A percentile compares a stretch with the other conserved stretches of the same genome.
Evolutionary conservation across 2,888 invertebrate genomes (phyloP).

Genomic region (Archips xylosteana): DNA sequence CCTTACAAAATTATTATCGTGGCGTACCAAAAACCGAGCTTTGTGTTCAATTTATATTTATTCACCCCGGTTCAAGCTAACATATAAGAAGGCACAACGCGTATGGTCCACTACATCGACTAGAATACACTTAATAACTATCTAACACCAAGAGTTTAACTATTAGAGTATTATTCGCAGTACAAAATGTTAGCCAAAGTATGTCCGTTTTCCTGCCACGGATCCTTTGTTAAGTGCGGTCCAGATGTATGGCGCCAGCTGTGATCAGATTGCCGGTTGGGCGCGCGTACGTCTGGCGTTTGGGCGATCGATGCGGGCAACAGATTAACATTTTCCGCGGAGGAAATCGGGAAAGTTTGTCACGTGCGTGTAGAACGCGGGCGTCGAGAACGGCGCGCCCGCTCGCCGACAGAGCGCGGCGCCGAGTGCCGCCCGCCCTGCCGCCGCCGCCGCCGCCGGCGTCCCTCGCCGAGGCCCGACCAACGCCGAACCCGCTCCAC

Average conservation of each 20-base stretch:
- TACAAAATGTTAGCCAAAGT: constrained; percentile 62
- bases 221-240: constrained; percentile 78
- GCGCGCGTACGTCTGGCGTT: constrained; percentile 73
- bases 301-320: constrained; percentile 82
- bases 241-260: constrained; percentile 80
- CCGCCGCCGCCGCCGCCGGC: constrained; percentile 54
- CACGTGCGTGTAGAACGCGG: constrained; percentile 73
- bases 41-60: constrained; percentile 52
- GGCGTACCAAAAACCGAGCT: constrained; percentile 63
- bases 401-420: constrained; percentile 82
- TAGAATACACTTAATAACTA: constrained; percentile 69
- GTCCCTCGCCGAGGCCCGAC: constrained; percentile 44
- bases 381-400: constrained; percentile 80
- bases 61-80: constrained; percentile 61
- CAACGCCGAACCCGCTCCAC: constrained; percentile 49
- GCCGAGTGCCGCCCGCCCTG: constrained; percentile 83
- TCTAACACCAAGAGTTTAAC: constrained; percentile 67
- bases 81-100: constrained; percentile 75
- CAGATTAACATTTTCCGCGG: constrained; percentile 83
- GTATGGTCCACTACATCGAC: constrained; percentile 78
- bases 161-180: constrained; percentile 53
- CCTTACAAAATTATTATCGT: constrained; percentile 70
- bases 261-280: constrained; percentile 73
- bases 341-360: constrained; percentile 84
- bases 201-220: constrained; percentile 55